These are phyloP conservation scores for Apodemus agrarius DNA, from an alignment of 2,797 vertebrate species.

Conservation along the genomic window DNA sequence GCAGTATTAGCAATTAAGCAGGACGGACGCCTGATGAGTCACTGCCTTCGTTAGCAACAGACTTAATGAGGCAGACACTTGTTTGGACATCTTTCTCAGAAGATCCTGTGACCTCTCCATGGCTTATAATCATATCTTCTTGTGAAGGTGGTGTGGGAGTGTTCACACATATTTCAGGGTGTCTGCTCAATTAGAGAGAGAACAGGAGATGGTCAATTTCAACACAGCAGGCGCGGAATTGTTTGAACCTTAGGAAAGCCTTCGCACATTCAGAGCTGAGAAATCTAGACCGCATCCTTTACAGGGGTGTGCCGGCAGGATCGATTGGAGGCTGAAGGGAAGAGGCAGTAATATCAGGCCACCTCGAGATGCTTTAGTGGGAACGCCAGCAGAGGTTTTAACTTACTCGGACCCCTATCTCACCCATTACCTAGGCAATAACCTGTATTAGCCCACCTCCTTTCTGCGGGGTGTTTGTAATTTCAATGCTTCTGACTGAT, in stretches of 20 bases:
- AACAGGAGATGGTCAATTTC: constrained; percentile 56
- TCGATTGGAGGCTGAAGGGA: background rate
- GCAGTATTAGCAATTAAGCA: constrained; percentile 49
- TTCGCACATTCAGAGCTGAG: constrained; percentile 50
- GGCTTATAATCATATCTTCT: constrained; percentile 57
- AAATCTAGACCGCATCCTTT: constrained; percentile 38
- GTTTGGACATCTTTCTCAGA: constrained; percentile 26
- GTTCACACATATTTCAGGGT: constrained; percentile 60
- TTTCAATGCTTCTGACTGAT: background rate
- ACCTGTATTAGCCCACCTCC: background rate
- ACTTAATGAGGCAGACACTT: constrained; percentile 35
- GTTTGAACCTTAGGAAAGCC: constrained; percentile 55
- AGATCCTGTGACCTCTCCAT: constrained; percentile 56
- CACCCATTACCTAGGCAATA: constrained; percentile 8
- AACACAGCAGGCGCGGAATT: constrained; percentile 34
- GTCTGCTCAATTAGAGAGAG: constrained; percentile 61
- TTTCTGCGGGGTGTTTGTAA: background rate
- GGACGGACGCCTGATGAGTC: constrained; percentile 54
- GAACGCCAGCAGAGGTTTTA: constrained; percentile 19
- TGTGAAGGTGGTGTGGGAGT: constrained; percentile 55
- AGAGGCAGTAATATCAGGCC: constrained; percentile 13
- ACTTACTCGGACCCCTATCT: background rate
- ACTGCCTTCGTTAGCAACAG: constrained; percentile 65
- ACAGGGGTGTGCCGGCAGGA: constrained; percentile 22
- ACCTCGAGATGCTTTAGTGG: constrained; percentile 33